phyloP scores from a whole-genome alignment of 2,113 vertebrate species.

The Sinocyclocheilus anophthalmus region DNA sequence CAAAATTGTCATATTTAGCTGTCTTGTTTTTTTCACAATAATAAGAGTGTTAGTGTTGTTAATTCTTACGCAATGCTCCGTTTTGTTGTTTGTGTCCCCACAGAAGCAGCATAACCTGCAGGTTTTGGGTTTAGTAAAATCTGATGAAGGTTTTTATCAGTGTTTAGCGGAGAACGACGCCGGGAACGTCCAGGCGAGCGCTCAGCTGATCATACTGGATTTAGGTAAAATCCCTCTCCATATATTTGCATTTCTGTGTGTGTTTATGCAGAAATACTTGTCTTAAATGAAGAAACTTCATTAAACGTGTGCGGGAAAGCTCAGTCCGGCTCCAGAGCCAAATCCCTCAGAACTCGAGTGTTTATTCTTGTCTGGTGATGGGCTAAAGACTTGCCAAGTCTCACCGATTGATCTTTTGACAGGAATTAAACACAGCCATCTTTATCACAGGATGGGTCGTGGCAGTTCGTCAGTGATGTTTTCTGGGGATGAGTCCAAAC shows the following conservation, averaged over 20 bases:
- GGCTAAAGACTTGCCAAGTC: slow-evolving; percentile 1
- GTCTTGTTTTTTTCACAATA: background rate
- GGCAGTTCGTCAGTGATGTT: background rate
- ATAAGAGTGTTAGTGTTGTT: background rate
- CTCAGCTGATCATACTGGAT: slow-evolving; percentile 95
- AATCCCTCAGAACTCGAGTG: background rate
- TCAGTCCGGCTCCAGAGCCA: background rate
- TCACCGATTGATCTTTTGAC: slow-evolving; percentile 6
- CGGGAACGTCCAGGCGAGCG: slow-evolving; percentile 92
- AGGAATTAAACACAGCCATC: background rate
- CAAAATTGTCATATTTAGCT: too few relatives aligned
- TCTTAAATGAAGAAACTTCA: background rate
- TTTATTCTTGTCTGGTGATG: background rate
- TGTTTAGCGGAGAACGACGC: slow-evolving; percentile 96
- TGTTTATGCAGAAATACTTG: background rate
- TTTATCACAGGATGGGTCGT: background rate
- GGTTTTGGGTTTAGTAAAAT: slow-evolving; percentile 95
- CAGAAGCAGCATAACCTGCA: slow-evolving; percentile 98
- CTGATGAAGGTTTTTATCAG: slow-evolving; percentile 98
- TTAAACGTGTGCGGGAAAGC: background rate
- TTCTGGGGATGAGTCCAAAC: slow-evolving; percentile 27
- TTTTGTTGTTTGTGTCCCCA: slow-evolving; percentile 5
- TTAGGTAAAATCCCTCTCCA: slow-evolving; percentile 72
- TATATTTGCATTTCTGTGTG: background rate
- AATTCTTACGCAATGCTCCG: background rate